These are phyloP conservation scores for Mesochorus sp. DNA, from an alignment of 2,888 invertebrate species.

Conservation along the genomic window DNA sequence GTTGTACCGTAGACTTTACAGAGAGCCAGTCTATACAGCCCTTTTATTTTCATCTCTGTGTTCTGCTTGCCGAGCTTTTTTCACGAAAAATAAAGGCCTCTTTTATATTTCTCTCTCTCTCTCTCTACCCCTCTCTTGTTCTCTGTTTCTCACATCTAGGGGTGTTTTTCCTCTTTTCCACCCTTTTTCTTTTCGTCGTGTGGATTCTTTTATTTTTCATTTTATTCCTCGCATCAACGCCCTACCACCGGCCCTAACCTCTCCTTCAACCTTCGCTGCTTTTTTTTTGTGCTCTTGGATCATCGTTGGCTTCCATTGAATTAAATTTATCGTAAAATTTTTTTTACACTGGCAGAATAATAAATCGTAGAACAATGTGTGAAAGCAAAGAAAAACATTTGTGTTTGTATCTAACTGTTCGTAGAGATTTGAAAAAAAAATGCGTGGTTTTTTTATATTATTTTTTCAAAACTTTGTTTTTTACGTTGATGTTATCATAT, in stretches of 20 bases:
- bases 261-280: neutral
- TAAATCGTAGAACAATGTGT: neutral
- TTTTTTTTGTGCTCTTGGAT: neutral
- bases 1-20: slow-evolving; percentile 46
- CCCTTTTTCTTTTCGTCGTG: slow-evolving; percentile 9
- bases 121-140: slow-evolving; percentile 15
- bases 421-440: neutral
- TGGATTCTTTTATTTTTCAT: slow-evolving; percentile 37
- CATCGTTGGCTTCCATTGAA: neutral
- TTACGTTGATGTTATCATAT: neutral
- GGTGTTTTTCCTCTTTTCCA: slow-evolving; percentile 2
- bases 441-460: neutral
- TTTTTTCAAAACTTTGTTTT: neutral
- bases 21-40: slow-evolving; percentile 24
- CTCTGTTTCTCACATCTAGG: slow-evolving; percentile 33
- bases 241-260: slow-evolving; percentile 1
- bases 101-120: slow-evolving; percentile 2
- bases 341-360: neutral
- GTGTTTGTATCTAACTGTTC: neutral
- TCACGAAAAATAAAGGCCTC: slow-evolving; percentile 9
- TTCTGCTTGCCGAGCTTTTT: slow-evolving; percentile 52
- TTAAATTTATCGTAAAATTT: slow-evolving; percentile 30
- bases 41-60: slow-evolving; percentile 57
- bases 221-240: slow-evolving; percentile 41
- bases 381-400: neutral